Conservation (phyloP, 1,140 invertebrate species). For the Microplitis demolitor region DNA sequence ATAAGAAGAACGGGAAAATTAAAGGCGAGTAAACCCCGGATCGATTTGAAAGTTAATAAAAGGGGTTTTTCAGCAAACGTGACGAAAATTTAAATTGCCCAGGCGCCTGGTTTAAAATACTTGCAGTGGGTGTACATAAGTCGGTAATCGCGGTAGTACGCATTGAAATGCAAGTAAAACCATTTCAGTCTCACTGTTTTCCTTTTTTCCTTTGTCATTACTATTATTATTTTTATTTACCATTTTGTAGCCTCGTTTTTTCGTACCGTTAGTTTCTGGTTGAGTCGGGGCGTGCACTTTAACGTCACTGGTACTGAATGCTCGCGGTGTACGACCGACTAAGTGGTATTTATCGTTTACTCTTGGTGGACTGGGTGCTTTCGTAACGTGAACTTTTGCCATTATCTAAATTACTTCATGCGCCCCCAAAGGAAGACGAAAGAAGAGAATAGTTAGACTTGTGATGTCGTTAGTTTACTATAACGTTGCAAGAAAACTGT, state of each 20-base stretch:
- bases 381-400: slow-evolving; percentile 14
- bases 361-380: background rate
- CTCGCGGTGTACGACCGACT: background rate
- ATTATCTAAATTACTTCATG: slow-evolving; percentile 6
- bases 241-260: background rate
- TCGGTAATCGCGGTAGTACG: background rate
- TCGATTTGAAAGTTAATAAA: slow-evolving; percentile 16
- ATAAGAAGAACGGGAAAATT: slow-evolving; percentile 16
- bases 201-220: too few species aligned
- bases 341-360: slow-evolving; percentile 18
- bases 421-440: background rate
- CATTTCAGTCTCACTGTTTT: too few species aligned
- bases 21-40: background rate
- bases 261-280: too few species aligned
- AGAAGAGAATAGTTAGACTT: slow-evolving; percentile 1
- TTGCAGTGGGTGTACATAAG: background rate
- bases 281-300: background rate
- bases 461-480: background rate
- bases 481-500: slow-evolving; percentile 7
- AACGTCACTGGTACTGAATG: background rate
- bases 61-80: background rate
- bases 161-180: too few species aligned
- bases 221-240: too few species aligned
- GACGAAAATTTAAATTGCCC: background rate
- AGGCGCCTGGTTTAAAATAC: background rate